Evolutionary conservation across 2,113 vertebrate genomes (phyloP).

Genomic region (Pseudopipra pipra): DNA sequence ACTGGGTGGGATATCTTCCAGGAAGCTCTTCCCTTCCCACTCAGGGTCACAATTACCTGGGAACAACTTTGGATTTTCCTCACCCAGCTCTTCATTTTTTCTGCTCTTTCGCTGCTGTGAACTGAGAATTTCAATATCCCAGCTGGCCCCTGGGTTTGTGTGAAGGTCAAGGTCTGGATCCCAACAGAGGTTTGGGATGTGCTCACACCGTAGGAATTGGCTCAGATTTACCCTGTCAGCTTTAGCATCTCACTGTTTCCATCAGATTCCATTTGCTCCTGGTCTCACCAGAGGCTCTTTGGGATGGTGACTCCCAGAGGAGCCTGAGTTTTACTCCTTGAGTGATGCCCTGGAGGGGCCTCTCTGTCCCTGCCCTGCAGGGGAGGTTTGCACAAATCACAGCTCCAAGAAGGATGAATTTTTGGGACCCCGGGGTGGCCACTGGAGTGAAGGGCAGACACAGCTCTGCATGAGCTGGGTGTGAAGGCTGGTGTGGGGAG

Average conservation of each 20-base stretch:
- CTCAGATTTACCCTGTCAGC: not conserved
- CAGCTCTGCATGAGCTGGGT: not conserved
- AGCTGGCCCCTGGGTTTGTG: fast-evolving
- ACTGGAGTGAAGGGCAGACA: fast-evolving
- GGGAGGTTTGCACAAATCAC: not conserved
- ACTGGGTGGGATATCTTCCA: not conserved
- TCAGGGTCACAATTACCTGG: not conserved
- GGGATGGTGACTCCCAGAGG: not conserved
- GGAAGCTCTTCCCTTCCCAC: not conserved
- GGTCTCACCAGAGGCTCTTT: not conserved
- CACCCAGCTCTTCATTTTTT: not conserved
- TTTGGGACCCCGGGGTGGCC: not conserved
- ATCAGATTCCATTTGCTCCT: not conserved
- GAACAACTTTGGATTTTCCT: not conserved
- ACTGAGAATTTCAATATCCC: fast-evolving
- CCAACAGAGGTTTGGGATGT: not conserved
- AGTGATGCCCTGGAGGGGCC: not conserved
- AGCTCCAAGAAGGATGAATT: not conserved
- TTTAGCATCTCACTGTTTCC: not conserved
- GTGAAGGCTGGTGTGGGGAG: fast-evolving
- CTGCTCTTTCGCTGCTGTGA: not conserved
- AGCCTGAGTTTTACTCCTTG: not conserved
- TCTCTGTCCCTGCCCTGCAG: not conserved
- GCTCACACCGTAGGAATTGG: fast-evolving
- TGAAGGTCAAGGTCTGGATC: not conserved